Conservation (phyloP, 2,888 invertebrate species). For the Sthenelais limicola region DNA sequence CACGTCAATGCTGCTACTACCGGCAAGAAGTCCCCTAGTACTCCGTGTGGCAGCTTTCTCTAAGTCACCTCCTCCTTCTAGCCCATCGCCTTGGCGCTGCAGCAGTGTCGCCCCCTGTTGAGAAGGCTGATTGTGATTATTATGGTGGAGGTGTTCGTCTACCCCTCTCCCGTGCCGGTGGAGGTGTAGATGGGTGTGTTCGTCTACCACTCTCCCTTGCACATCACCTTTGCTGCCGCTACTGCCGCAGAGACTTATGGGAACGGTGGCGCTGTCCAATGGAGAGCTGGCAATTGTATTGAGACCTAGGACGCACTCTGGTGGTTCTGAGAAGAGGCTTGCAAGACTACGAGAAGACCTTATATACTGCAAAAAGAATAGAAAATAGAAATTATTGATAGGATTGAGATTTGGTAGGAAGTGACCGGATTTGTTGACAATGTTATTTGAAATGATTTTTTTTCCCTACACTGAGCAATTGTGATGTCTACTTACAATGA, state of each 20-base stretch:
- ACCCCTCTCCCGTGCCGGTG: not conserved
- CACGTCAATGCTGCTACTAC: not conserved
- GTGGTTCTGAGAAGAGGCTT: slow-evolving; percentile 44
- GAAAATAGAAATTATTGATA: not conserved
- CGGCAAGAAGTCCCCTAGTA: not conserved
- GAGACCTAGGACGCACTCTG: slow-evolving; percentile 50
- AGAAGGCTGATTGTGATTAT: not conserved
- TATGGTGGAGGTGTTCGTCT: not conserved
- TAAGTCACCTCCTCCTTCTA: not conserved
- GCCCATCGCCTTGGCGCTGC: too few relatives aligned
- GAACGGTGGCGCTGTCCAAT: slow-evolving; percentile 57
- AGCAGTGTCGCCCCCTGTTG: not conserved
- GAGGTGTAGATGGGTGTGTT: not conserved
- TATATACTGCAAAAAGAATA: slow-evolving; percentile 26
- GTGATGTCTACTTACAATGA: too few relatives aligned
- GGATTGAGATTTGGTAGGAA: too few relatives aligned
- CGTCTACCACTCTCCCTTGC: too few relatives aligned
- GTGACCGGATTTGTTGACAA: too few relatives aligned
- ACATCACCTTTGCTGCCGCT: too few relatives aligned
- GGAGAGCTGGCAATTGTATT: slow-evolving; percentile 69
- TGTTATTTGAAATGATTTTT: too few relatives aligned
- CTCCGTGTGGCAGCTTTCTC: not conserved
- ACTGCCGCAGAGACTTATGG: slow-evolving; percentile 9
- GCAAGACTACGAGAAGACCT: slow-evolving; percentile 28
- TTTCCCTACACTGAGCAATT: too few relatives aligned